A percentile compares a stretch with the other conserved stretches of the same genome.
Conservation (phyloP, 2,113 vertebrate genomes). For the Naja naja region DNA sequence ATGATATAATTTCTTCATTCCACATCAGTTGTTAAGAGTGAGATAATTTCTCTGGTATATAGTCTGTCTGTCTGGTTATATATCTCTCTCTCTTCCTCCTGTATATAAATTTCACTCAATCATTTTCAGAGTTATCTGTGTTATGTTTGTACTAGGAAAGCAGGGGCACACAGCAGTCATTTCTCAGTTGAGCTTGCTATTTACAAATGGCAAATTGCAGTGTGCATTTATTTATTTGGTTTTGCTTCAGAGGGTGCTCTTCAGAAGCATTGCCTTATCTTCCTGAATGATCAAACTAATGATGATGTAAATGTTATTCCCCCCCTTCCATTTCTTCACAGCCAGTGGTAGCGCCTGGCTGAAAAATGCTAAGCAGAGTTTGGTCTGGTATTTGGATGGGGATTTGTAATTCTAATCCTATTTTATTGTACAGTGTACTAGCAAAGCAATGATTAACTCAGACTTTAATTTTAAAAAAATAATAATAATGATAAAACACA, state of each 20-base stretch:
- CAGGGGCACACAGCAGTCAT: background rate
- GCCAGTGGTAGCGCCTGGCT: too few species aligned
- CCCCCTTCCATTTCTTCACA: too few species aligned
- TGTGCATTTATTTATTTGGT: background rate
- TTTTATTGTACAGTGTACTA: background rate
- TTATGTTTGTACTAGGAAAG: background rate
- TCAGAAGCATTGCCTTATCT: background rate
- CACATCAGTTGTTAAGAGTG: background rate
- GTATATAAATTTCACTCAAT: too few species aligned
- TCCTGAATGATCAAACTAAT: background rate
- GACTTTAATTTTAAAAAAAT: too few species aligned
- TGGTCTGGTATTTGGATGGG: too few species aligned
- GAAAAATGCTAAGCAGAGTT: too few species aligned
- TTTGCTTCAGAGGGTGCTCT: background rate
- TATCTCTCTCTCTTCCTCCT: background rate
- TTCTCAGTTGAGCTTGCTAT: background rate
- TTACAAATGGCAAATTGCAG: background rate
- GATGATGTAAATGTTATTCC: too few species aligned
- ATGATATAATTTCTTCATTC: rapidly evolving
- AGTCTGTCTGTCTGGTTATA: background rate
- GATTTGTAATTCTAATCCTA: background rate
- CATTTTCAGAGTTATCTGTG: background rate
- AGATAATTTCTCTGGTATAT: background rate
- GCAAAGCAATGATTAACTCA: background rate
- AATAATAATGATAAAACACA: background rate